Evolutionary conservation across 2,113 vertebrate species (phyloP).

Genomic region (Lepisosteus osseus): DNA sequence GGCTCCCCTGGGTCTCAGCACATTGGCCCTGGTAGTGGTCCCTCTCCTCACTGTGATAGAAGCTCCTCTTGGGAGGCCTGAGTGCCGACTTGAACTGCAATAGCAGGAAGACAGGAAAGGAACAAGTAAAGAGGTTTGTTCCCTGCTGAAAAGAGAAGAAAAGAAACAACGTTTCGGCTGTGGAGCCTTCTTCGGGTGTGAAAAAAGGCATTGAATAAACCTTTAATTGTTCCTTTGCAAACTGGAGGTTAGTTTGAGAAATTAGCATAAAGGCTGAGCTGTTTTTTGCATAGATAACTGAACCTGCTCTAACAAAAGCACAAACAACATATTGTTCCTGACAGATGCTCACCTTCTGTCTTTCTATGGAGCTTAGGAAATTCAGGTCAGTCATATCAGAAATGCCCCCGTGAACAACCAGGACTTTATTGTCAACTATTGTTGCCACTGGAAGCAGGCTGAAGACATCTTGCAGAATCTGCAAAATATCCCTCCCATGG

Average conservation of each 20-base stretch:
- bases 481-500: conserved; percentile 76
- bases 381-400: conserved; percentile 87
- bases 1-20: conserved; percentile 33
- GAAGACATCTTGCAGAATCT: conserved; percentile 82
- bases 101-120: conserved; percentile 18
- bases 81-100: conserved; percentile 84
- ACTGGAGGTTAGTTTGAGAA: no score
- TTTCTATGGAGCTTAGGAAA: conserved; percentile 73
- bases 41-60: conserved; percentile 45
- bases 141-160: no score
- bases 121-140: no score
- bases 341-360: conserved; percentile 76
- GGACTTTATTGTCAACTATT: conserved; percentile 84
- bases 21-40: conserved; percentile 40
- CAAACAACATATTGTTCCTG: no score
- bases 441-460: conserved; percentile 87
- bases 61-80: conserved; percentile 59
- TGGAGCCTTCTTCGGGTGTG: no score
- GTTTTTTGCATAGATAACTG: neutral
- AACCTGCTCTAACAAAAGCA: no score
- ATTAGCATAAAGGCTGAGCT: neutral
- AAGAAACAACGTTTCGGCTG: no score
- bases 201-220: no score
- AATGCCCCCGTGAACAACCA: conserved; percentile 91
- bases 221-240: no score